Evolutionary conservation across 2,797 vertebrate species (phyloP).

Genomic region (Leuciscus waleckii): DNA sequence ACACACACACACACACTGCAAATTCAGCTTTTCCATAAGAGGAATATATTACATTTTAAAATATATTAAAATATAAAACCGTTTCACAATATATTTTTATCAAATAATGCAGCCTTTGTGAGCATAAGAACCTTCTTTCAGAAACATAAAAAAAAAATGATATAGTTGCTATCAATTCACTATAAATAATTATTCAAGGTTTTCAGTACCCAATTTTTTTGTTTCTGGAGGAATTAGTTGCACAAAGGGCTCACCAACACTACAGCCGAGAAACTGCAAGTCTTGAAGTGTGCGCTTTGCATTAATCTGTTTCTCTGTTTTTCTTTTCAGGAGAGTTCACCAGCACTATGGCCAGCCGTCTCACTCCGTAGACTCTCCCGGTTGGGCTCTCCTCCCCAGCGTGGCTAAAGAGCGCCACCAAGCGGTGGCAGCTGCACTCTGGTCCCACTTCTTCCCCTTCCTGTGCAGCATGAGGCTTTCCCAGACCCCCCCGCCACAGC

Average conservation of each 20-base stretch:
- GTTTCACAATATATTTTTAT: not conserved
- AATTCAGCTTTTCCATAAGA: too few relatives aligned
- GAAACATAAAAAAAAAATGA: not conserved
- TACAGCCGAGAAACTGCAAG: not conserved
- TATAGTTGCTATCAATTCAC: not conserved
- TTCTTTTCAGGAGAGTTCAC: slow-evolving; percentile 82
- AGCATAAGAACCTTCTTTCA: not conserved
- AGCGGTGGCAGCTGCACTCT: slow-evolving; percentile 88
- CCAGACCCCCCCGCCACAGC: slow-evolving; percentile 84
- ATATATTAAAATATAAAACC: too few relatives aligned
- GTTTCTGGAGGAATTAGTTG: not conserved
- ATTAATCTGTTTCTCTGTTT: slow-evolving; percentile 50
- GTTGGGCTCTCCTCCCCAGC: slow-evolving; percentile 72
- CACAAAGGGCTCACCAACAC: not conserved
- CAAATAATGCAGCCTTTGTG: not conserved
- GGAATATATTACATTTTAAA: too few relatives aligned
- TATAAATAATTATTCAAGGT: not conserved
- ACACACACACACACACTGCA: too few relatives aligned
- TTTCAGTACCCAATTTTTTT: not conserved
- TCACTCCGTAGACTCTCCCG: slow-evolving; percentile 56
- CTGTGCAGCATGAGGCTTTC: slow-evolving; percentile 90
- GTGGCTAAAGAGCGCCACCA: slow-evolving; percentile 95
- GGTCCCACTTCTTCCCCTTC: slow-evolving; percentile 94
- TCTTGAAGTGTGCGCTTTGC: slow-evolving; percentile 13
- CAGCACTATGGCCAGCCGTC: slow-evolving; percentile 79